These are phyloP conservation scores for Ceratina australensis DNA, from an alignment of 1,140 invertebrate genomes.

Conservation along the genomic window DNA sequence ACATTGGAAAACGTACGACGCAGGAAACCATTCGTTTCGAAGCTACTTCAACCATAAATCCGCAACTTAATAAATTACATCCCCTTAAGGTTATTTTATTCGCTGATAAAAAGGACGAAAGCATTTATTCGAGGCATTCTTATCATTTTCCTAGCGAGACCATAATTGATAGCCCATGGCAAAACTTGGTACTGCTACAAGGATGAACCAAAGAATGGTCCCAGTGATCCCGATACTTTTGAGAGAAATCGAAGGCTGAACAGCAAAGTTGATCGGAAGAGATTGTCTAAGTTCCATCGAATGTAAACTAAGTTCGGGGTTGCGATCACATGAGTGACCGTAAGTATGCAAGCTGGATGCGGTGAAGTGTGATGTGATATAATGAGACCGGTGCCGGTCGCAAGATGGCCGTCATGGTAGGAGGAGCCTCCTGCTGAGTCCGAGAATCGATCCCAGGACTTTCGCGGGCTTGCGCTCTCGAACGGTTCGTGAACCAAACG, in stretches of 20 bases:
- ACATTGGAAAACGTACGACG: too few relatives aligned
- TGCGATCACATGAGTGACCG: conserved; percentile 56
- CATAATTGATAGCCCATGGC: too few relatives aligned
- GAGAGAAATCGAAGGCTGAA: not conserved
- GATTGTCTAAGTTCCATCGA: not conserved
- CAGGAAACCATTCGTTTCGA: not conserved
- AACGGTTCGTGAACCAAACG: conserved; percentile 62
- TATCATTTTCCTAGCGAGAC: too few relatives aligned
- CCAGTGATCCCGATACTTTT: not conserved
- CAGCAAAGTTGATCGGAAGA: not conserved
- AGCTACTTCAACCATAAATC: not conserved
- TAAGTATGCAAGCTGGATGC: conserved; percentile 70
- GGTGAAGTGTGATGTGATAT: conserved; percentile 78
- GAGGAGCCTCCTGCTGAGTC: conserved; percentile 77
- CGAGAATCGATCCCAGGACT: conserved; percentile 78
- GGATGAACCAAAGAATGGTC: too few relatives aligned
- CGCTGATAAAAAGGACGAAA: too few relatives aligned
- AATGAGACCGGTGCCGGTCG: conserved; percentile 73
- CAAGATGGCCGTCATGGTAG: conserved; percentile 79
- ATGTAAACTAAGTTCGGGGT: conserved; percentile 29
- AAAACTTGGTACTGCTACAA: too few relatives aligned
- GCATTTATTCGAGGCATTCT: too few relatives aligned
- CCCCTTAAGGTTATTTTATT: not conserved
- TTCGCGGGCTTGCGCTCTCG: conserved; percentile 75
- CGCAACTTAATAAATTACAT: not conserved